These are phyloP conservation scores for Meda fulgida DNA, from an alignment of 2,797 vertebrate species.

Conservation along the genomic window DNA sequence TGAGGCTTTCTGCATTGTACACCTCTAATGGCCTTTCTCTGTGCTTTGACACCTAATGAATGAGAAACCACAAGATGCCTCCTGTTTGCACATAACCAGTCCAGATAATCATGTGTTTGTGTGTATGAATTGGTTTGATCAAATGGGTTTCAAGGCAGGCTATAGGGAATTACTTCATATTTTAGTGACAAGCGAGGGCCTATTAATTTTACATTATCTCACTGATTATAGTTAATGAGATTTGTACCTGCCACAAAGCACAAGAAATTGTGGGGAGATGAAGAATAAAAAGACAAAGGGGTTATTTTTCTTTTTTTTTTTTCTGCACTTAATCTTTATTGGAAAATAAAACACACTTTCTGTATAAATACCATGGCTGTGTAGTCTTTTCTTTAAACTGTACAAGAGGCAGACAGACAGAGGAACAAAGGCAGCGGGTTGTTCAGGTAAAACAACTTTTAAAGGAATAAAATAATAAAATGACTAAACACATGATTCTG, in stretches of 20 bases:
- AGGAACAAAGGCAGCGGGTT: conserved; percentile 30
- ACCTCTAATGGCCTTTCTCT: conserved; percentile 11
- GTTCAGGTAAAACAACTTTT: conserved; percentile 22
- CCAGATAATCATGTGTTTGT: conserved; percentile 11
- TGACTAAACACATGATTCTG: not conserved
- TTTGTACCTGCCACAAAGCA: conserved; percentile 29
- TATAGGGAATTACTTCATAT: conserved; percentile 14
- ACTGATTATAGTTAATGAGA: conserved; percentile 36
- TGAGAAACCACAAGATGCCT: not conserved
- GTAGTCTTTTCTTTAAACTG: conserved; percentile 76
- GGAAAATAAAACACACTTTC: conserved; percentile 94
- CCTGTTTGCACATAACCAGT: conserved; percentile 8
- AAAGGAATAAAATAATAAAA: conserved; percentile 22
- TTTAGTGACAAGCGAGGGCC: not conserved
- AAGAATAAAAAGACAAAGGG: conserved; percentile 5
- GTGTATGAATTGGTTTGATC: conserved; percentile 20
- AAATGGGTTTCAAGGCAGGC: not conserved
- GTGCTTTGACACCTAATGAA: conserved; percentile 25
- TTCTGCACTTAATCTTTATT: conserved; percentile 81
- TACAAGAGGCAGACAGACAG: conserved; percentile 68
- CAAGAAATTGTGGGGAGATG: not conserved
- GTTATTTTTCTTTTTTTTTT: not conserved
- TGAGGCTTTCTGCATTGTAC: not conserved
- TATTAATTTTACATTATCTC: conserved; percentile 29
- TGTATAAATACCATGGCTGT: conserved; percentile 84